Base-by-base conservation (phyloP, 2,797 vertebrate genomes). In the Myioborus miniatus region DNA sequence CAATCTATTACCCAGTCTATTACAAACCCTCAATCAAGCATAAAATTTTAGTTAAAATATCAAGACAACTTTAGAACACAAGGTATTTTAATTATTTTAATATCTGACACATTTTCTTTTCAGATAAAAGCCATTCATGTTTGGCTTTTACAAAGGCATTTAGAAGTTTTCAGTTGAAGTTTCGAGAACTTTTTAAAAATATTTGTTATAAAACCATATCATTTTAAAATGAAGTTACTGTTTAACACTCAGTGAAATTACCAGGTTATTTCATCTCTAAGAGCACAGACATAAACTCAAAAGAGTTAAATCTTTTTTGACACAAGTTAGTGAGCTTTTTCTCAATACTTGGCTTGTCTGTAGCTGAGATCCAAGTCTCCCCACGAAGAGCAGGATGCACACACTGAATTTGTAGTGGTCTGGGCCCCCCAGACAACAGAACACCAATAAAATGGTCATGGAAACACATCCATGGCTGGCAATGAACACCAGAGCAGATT, bases 371-470 rank as follows among this genome's bases (percentile, higher is more conserved):
- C 4, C 8, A 60, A 59, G 15, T 26, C 13, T 32, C 29, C 58
- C 49, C 19, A 21, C 0, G 2, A 70, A 11, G 12, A 37, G 11
- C 1, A 41, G 46, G 19, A 43, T 29, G 49, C 11, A 59, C 1
- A 1, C 8, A 5, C 11, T 22, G 3, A 20, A 37, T 63, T 7
- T 63, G 26, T 6, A 29, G 23, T 27, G 19, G 21, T 13, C 43
- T 44, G 56, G 27, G 27, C 8, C 3, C 34, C 30, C 8, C 39
- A 49, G 23, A 55, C 0, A 3, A 79, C 14, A 77, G 19, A 58
- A 11, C 8, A 3, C 14, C 44, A 36, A 21, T 0, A 0, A 47
- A 53, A 36, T 27, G 34, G 27, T 29, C 46, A 80, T 2, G 24
- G 82, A 78, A 89, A 87, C 20, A 3, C 55, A 79, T 37, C n/a